Conservation (phyloP, 2,113 vertebrate genomes). For the Mormyrus iriodes region DNA sequence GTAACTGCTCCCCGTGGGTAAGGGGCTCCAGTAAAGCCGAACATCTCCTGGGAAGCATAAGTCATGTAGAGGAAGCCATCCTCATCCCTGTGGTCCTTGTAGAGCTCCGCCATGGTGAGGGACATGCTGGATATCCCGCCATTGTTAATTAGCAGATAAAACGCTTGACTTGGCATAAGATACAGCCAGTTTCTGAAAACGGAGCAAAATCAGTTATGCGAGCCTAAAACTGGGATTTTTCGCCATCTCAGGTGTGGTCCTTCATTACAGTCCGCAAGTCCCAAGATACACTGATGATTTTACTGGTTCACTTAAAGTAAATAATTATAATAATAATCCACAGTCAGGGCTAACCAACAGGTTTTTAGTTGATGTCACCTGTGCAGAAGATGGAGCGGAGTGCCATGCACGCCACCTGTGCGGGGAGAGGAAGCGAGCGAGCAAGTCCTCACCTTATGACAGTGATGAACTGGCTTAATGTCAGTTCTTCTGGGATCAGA, state of each 20-base stretch:
- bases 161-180: conserved; percentile 76
- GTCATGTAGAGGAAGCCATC: conserved; percentile 91
- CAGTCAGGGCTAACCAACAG: background rate
- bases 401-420: too few relatives aligned
- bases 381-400: too few relatives aligned
- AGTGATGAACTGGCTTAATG: conserved; percentile 78
- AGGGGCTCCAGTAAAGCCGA: conserved; percentile 48
- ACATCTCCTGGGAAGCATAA: conserved; percentile 90
- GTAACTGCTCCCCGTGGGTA: background rate
- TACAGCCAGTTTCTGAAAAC: conserved; percentile 73
- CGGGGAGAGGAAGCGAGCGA: too few relatives aligned
- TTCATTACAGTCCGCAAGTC: background rate
- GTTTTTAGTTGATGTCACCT: background rate
- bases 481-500: conserved; percentile 79
- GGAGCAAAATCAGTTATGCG: background rate
- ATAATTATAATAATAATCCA: too few relatives aligned
- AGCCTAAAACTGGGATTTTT: background rate
- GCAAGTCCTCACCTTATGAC: conserved; percentile 65
- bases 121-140: conserved; percentile 76
- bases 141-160: conserved; percentile 80
- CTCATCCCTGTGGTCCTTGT: conserved; percentile 79
- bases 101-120: conserved; percentile 81
- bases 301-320: background rate
- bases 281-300: background rate
- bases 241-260: background rate